phyloP scores from a whole-genome alignment of 2,113 vertebrate species.

The Anhinga anhinga region DNA sequence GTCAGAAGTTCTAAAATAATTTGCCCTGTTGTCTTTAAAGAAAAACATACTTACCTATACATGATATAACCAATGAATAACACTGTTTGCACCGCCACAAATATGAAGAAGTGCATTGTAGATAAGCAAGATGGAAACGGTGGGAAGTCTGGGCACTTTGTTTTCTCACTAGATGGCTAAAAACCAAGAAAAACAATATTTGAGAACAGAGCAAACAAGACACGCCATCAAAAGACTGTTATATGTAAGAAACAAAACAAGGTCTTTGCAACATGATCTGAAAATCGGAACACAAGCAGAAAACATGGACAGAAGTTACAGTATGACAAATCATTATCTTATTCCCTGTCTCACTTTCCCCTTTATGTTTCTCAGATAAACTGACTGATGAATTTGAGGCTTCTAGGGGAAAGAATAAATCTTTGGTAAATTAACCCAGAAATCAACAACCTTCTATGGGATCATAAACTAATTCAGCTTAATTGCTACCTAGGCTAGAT shows the following conservation, averaged over 20 bases:
- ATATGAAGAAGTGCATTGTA: slow-evolving; percentile 86
- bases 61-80: slow-evolving; percentile 91
- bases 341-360: background rate
- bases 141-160: slow-evolving; percentile 87
- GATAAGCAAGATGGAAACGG: slow-evolving; percentile 87
- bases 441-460: background rate
- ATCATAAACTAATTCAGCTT: background rate
- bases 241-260: background rate
- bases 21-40: background rate
- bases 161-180: slow-evolving; percentile 85
- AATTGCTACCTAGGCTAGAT: background rate
- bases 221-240: background rate
- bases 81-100: slow-evolving; percentile 86
- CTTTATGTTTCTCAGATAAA: background rate
- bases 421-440: background rate
- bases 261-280: background rate
- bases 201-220: background rate
- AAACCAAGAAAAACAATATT: background rate
- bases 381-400: background rate
- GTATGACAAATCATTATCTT: background rate
- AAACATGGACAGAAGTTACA: background rate
- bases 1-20: background rate
- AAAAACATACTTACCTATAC: slow-evolving; percentile 85
- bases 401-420: background rate
- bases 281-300: background rate